phyloP scores from a whole-genome alignment of 53 echinoderm and acorn worm species.

The Arbacia lixula region DNA sequence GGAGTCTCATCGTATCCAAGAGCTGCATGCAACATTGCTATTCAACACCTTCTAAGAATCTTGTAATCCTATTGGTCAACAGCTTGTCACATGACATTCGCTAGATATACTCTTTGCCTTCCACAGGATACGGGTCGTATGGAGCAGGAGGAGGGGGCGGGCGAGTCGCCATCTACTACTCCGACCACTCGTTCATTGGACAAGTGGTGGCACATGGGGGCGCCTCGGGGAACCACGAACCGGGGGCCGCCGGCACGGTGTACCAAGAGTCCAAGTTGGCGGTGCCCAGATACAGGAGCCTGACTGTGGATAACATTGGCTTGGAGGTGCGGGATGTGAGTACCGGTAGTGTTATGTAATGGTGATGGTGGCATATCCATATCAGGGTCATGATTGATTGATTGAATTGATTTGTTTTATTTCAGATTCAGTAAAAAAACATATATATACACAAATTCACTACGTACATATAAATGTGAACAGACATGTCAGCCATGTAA shows the following conservation, averaged over 20 bases:
- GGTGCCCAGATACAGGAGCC: constrained; percentile 52
- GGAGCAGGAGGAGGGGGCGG: constrained; percentile 91
- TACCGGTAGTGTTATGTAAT: background rate
- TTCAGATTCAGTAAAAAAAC: too few relatives aligned
- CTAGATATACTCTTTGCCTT: background rate
- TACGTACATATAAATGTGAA: too few relatives aligned
- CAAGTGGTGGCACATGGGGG: constrained; percentile 72
- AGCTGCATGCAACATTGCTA: too few relatives aligned
- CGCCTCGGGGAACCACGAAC: constrained; percentile 43
- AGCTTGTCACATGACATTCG: background rate
- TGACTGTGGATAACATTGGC: constrained; percentile 87
- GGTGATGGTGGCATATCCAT: background rate
- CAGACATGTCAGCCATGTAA: too few relatives aligned
- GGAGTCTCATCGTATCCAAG: too few relatives aligned
- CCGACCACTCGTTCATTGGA: constrained; percentile 65
- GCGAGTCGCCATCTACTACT: constrained; percentile 77
- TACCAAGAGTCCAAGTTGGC: constrained; percentile 70
- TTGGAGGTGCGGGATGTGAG: constrained; percentile 69
- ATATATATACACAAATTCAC: too few relatives aligned
- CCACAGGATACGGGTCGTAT: constrained; percentile 46
- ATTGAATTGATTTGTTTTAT: too few relatives aligned
- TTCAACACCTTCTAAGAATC: too few relatives aligned
- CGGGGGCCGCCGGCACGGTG: constrained; percentile 91
- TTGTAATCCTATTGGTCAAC: too few relatives aligned
- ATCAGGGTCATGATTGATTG: background rate